Percentiles rank a stretch among this genome's conserved stretches.
phyloP scores from a whole-genome alignment of 2,113 vertebrate species.

The Boleophthalmus pectinirostris region DNA sequence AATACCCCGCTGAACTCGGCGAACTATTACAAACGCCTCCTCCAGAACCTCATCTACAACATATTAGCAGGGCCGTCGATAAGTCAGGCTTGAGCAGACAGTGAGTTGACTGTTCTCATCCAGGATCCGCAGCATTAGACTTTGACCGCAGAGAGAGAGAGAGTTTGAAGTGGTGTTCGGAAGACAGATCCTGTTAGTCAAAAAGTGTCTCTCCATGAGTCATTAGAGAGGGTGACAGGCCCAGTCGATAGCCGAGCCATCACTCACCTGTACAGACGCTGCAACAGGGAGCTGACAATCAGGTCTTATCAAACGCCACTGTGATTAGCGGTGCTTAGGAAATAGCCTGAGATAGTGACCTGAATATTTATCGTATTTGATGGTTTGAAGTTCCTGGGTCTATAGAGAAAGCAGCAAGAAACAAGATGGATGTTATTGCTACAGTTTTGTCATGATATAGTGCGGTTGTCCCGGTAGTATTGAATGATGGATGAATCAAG shows the following conservation, averaged over 20 bases:
- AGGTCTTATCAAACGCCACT: constrained; percentile 14
- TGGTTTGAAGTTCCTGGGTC: no score
- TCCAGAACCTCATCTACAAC: constrained; percentile 10
- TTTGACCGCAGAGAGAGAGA: constrained; percentile 11
- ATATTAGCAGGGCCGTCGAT: constrained; percentile 25
- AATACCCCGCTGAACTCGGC: not conserved
- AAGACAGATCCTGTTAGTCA: constrained; percentile 59
- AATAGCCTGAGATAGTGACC: not conserved
- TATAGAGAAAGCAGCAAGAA: no score
- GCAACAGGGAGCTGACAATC: constrained; percentile 47
- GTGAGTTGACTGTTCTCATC: constrained; percentile 38
- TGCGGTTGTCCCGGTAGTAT: no score
- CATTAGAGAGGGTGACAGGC: constrained; percentile 56
- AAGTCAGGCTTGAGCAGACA: constrained; percentile 35
- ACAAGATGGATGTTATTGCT: not conserved
- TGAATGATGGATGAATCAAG: no score
- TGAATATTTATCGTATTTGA: no score
- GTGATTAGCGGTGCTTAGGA: not conserved
- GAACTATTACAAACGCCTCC: not conserved
- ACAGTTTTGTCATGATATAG: not conserved
- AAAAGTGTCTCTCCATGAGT: constrained; percentile 55
- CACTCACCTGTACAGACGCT: constrained; percentile 14
- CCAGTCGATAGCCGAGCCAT: constrained; percentile 51
- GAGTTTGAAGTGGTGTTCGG: constrained; percentile 42
- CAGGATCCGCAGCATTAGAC: constrained; percentile 20